Evolutionary conservation across 2,113 vertebrate genomes (phyloP).

Genomic region (Motacilla alba): DNA sequence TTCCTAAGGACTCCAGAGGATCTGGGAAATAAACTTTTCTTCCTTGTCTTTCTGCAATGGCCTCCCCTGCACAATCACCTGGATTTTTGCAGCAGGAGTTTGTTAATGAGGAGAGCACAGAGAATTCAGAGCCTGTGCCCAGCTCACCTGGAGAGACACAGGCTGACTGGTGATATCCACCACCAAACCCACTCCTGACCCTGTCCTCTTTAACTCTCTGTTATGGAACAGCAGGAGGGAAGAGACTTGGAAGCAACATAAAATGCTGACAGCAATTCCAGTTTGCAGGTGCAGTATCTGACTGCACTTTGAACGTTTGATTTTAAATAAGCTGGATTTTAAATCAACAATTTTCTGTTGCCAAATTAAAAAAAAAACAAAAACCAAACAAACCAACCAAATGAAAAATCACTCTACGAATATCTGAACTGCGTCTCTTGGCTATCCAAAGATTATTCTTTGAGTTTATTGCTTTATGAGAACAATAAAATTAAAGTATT

Average conservation of each 20-base stretch:
- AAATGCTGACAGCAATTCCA: neutral
- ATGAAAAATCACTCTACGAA: neutral
- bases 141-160: neutral
- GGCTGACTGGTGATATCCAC: neutral
- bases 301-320: constrained; percentile 33
- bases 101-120: neutral
- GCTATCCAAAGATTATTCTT: neutral
- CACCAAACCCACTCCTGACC: neutral
- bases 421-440: neutral
- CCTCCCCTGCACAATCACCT: neutral
- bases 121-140: neutral
- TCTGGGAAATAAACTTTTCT: neutral
- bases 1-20: neutral
- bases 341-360: neutral
- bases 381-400: neutral
- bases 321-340: neutral
- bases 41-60: neutral
- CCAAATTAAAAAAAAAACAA: neutral
- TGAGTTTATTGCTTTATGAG: neutral
- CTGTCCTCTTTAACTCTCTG: neutral
- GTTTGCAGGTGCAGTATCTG: neutral
- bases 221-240: neutral
- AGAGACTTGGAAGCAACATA: neutral
- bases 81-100: neutral
- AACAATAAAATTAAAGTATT: neutral